phyloP scores from a whole-genome alignment of 2,888 invertebrate species.

The Orgyia antiqua region DNA sequence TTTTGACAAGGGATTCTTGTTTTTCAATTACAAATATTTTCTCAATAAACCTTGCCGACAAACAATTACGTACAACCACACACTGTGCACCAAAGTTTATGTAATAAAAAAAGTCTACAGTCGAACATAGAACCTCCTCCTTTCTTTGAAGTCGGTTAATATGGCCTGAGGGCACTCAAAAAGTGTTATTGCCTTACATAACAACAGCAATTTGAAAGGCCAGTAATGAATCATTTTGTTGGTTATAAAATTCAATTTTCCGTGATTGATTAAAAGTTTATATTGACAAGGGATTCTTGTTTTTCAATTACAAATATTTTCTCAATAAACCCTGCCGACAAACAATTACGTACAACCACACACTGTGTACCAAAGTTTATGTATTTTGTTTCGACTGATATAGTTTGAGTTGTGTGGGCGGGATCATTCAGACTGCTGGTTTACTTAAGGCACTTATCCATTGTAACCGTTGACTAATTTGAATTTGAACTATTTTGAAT shows the following conservation, averaged over 20 bases:
- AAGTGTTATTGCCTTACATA: too few species aligned
- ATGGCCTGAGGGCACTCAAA: too few species aligned
- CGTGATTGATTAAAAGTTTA: conserved; percentile 2
- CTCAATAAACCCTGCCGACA: conserved; percentile 30
- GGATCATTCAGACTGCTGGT: conserved; percentile 13
- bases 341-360: conserved; percentile 32
- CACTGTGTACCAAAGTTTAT: conserved; percentile 17
- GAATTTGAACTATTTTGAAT: too few species aligned
- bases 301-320: conserved; percentile 43
- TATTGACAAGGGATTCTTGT: conserved; percentile 26
- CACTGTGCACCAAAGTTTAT: conserved; percentile 17
- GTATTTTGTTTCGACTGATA: conserved; percentile 16
- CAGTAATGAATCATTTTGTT: too few species aligned
- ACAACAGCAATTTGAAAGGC: too few species aligned
- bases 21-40: conserved; percentile 43
- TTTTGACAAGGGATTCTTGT: conserved; percentile 25
- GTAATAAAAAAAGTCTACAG: too few species aligned
- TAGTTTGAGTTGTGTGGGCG: conserved; percentile 20
- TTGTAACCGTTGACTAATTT: too few species aligned
- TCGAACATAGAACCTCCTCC: too few species aligned
- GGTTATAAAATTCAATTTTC: conserved; percentile 1
- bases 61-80: conserved; percentile 32
- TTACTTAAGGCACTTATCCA: too few species aligned
- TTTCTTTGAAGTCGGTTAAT: too few species aligned
- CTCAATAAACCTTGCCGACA: conserved; percentile 30